A percentile compares a stretch with the other conserved stretches of the same genome.
phyloP scores from a whole-genome alignment of 2,888 invertebrate genomes.

The Drosophila anomalata region DNA sequence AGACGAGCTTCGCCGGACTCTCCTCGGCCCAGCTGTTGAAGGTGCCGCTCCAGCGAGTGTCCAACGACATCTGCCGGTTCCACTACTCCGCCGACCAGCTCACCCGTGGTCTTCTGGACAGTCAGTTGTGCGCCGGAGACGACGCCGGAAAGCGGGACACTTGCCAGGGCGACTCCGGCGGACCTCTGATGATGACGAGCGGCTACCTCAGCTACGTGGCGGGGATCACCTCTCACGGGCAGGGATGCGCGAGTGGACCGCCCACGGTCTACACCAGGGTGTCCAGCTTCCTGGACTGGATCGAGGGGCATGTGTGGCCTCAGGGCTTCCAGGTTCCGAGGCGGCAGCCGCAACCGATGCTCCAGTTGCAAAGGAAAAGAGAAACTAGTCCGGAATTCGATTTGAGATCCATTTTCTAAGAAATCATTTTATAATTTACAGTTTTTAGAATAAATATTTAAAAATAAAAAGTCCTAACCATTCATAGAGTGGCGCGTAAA shows the following conservation, averaged over 20 bases:
- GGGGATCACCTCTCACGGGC: slow-evolving; percentile 72
- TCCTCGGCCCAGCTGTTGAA: slow-evolving; percentile 61
- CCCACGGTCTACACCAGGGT: slow-evolving; percentile 76
- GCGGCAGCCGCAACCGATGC: not conserved
- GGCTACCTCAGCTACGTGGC: slow-evolving; percentile 25
- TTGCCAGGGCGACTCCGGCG: slow-evolving; percentile 71
- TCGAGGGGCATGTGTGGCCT: slow-evolving; percentile 76
- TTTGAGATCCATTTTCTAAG: not conserved
- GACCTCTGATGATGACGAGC: slow-evolving; percentile 49
- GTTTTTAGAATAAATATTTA: not conserved
- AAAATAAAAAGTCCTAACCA: no score
- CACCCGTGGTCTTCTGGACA: slow-evolving; percentile 34
- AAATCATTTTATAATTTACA: not conserved
- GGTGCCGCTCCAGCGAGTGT: slow-evolving; percentile 48
- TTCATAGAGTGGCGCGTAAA: no score
- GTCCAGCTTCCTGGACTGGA: slow-evolving; percentile 76
- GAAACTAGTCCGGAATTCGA: not conserved
- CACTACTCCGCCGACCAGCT: slow-evolving; percentile 41
- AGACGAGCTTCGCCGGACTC: slow-evolving; percentile 80
- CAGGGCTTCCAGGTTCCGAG: not conserved
- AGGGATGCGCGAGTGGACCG: slow-evolving; percentile 73
- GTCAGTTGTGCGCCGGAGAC: slow-evolving; percentile 68
- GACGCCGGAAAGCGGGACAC: slow-evolving; percentile 47
- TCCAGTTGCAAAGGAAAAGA: not conserved
- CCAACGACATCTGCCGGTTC: slow-evolving; percentile 32